Conservation (phyloP, 2,888 invertebrate genomes). For the Iselma pallidipennis region DNA sequence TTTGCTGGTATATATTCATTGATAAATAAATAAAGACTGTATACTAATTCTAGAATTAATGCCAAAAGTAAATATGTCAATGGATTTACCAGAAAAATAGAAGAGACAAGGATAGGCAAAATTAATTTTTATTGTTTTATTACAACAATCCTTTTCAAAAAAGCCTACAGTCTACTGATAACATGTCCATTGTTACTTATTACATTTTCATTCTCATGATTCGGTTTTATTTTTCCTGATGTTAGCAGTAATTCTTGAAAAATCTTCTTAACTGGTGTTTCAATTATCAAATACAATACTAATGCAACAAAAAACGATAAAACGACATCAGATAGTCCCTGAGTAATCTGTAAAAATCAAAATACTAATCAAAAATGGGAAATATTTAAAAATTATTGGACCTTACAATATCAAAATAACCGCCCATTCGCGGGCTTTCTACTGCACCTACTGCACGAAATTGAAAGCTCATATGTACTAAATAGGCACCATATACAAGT, state of each 20-base stretch:
- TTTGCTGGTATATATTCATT: too few relatives aligned
- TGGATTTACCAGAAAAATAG: too few relatives aligned
- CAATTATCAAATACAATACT: not conserved
- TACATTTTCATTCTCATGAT: not conserved
- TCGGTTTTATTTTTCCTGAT: slow-evolving; percentile 64
- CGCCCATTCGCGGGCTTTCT: not conserved
- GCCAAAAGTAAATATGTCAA: too few relatives aligned
- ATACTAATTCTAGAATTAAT: too few relatives aligned
- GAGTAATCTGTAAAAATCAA: not conserved
- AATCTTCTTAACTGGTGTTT: slow-evolving; percentile 58
- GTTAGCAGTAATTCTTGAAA: slow-evolving; percentile 60
- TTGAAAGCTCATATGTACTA: slow-evolving; percentile 62
- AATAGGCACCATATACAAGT: slow-evolving; percentile 62
- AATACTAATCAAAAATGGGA: not conserved
- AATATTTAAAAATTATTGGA: not conserved
- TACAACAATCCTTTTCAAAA: too few relatives aligned
- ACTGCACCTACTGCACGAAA: slow-evolving; percentile 55
- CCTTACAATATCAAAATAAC: slow-evolving; percentile 52
- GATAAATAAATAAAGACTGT: too few relatives aligned
- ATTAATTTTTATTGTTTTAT: too few relatives aligned
- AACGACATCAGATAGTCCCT: not conserved
- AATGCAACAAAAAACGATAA: not conserved
- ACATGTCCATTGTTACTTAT: not conserved
- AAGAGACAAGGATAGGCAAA: too few relatives aligned
- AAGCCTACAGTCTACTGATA: not conserved